These are phyloP conservation scores for Eulemur mongoz DNA, from an alignment of 2,797 vertebrate species.

Conservation along the genomic window DNA sequence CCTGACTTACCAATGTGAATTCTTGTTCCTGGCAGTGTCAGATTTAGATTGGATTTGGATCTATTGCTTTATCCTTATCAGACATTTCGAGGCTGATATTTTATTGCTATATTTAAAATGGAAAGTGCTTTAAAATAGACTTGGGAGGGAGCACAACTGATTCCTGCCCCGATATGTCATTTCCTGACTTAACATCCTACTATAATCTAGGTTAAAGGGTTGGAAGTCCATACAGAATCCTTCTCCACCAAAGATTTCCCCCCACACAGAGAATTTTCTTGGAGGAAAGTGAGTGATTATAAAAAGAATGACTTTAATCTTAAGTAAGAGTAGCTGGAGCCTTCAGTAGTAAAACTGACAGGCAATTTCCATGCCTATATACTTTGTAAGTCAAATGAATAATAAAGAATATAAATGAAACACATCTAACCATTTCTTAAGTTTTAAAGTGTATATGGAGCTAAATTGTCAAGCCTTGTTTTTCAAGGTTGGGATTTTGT, in stretches of 20 bases:
- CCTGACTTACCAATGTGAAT: constrained; percentile 87
- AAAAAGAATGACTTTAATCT: constrained; percentile 79
- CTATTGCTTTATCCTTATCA: constrained; percentile 89
- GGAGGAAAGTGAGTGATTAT: constrained; percentile 75
- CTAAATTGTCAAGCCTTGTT: constrained; percentile 74
- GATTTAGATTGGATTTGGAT: constrained; percentile 91
- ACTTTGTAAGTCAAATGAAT: constrained; percentile 82
- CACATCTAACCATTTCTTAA: constrained; percentile 72
- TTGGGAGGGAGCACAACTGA: constrained; percentile 83
- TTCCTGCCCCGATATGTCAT: constrained; percentile 84
- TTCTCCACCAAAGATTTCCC: constrained; percentile 64
- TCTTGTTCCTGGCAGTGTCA: constrained; percentile 88
- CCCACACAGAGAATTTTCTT: constrained; percentile 67
- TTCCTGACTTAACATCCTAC: constrained; percentile 81
- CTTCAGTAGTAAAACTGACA: constrained; percentile 79
- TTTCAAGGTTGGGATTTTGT: constrained; percentile 57
- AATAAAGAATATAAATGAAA: constrained; percentile 80
- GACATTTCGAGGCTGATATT: constrained; percentile 86
- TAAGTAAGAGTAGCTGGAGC: constrained; percentile 76
- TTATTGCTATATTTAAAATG: constrained; percentile 90
- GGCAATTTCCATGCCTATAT: constrained; percentile 76
- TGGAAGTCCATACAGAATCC: constrained; percentile 72
- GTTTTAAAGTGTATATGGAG: constrained; percentile 45
- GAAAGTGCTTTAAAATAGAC: constrained; percentile 90
- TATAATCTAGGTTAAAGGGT: constrained; percentile 74